These are phyloP conservation scores for Cosmia pyralina DNA, from an alignment of 2,888 invertebrate species.

Conservation along the genomic window DNA sequence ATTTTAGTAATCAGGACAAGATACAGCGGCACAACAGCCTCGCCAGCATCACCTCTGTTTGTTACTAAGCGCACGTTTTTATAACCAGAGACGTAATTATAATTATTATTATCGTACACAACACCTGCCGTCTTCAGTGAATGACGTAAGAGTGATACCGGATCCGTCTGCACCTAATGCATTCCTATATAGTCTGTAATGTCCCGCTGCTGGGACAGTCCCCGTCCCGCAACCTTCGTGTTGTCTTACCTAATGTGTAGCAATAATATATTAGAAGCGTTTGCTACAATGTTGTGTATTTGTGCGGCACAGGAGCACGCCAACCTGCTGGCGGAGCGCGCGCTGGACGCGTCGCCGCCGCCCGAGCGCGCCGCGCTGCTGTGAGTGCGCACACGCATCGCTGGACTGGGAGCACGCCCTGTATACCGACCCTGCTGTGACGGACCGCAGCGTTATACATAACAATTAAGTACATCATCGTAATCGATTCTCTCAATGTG, in stretches of 20 bases:
- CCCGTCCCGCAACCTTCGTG: no score
- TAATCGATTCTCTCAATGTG: background rate
- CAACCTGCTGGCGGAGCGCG: conserved; percentile 73
- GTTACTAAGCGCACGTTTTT: no score
- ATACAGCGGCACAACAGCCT: no score
- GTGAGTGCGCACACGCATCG: background rate
- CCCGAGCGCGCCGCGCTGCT: conserved; percentile 81
- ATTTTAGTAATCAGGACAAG: no score
- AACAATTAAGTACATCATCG: conserved; percentile 2
- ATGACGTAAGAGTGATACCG: background rate
- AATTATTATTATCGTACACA: no score
- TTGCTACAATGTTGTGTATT: background rate
- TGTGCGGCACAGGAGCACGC: conserved; percentile 71
- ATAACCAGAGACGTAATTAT: no score
- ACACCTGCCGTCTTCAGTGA: background rate
- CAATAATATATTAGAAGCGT: background rate
- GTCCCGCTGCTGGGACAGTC: background rate
- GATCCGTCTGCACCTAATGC: background rate
- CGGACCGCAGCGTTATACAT: background rate
- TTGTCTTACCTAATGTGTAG: no score
- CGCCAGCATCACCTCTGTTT: no score
- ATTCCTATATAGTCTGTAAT: background rate
- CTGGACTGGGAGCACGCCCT: background rate
- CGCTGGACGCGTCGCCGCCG: conserved; percentile 64
- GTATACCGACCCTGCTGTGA: background rate